Evolutionary conservation across 2,888 invertebrate species (phyloP), one percentile per base, ranked within the genome.

Genomic region (Drosophila phalerata): DNA sequence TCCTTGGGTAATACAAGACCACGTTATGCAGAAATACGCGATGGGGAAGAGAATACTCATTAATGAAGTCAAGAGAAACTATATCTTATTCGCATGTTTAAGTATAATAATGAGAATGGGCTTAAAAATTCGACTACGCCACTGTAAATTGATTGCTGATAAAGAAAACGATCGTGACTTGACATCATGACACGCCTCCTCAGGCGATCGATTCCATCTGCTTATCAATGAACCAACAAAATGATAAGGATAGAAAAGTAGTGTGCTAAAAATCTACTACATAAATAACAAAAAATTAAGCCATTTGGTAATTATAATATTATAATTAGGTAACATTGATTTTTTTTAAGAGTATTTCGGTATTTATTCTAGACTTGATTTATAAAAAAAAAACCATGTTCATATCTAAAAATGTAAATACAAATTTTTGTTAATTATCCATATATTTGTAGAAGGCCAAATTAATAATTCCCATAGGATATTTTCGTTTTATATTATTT

Each of bases 21-120:
- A n/a, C 37, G 17, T 64, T 43, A 68, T 55, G 22, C 40, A 38
- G 49, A 13, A 73, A 11, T 73, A 71, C 55, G 66, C 70, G 61
- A 52, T 85, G 57, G 30, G 9, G n/a, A 13, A 19, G 6, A 2
- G 9, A 5, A 19, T 10, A 4, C 34, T 47, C 28, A 5, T 62
- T 72, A 65, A 81, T 62, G 79, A 77, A 52, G 79, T 77, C 67
- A 63, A 43, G 22, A 40, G 45, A 57, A 56, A 13, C 10, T 1
- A 11, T 17, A 8, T 5, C 9, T 9, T 9, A n/a, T 37, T 15
- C 15, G 22, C 34, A 37, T 10, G 5, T n/a, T 9, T n/a, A 3
- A 55, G 32, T 22, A n/a, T n/a, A 19, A n/a, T 42, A 19, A 10
- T 22, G 22, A 3, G 22, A 22, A 53, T 37, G 49, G 37, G 15